These are phyloP conservation scores for Drosophila auraria DNA, from an alignment of 1,140 invertebrate genomes.

Conservation along the genomic window DNA sequence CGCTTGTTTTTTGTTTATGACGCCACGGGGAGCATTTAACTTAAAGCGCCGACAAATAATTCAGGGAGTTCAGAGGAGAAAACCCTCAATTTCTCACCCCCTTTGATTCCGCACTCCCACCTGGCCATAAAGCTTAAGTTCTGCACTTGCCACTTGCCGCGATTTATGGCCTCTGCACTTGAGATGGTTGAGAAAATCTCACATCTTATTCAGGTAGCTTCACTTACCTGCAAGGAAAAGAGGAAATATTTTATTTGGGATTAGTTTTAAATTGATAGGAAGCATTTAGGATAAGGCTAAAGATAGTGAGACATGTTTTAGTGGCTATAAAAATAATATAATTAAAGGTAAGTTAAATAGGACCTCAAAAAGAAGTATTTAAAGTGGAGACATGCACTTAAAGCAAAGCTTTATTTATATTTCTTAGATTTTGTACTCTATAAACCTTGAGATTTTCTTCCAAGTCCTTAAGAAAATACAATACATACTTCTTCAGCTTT, in stretches of 20 bases:
- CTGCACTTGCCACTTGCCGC: constrained; percentile 62
- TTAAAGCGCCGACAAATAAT: constrained; percentile 81
- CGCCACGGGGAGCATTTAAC: constrained; percentile 77
- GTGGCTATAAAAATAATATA: not conserved
- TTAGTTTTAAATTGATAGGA: constrained; percentile 37
- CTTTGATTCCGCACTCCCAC: constrained; percentile 22
- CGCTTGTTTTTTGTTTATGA: constrained; percentile 65
- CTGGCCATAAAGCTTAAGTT: constrained; percentile 55
- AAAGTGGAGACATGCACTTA: too few relatives aligned
- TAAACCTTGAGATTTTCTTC: too few relatives aligned
- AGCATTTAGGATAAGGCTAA: constrained; percentile 11
- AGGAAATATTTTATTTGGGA: constrained; percentile 28
- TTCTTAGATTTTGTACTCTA: not conserved
- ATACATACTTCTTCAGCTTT: not conserved
- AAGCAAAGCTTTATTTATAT: too few relatives aligned
- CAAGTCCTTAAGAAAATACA: not conserved
- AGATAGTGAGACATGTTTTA: not conserved
- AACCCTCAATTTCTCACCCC: not conserved
- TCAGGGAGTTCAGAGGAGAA: constrained; percentile 30
- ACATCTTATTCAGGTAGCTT: constrained; percentile 18
- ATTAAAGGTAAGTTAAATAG: not conserved
- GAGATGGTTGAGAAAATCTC: constrained; percentile 23
- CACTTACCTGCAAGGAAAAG: constrained; percentile 70
- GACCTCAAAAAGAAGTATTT: too few relatives aligned
- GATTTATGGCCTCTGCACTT: constrained; percentile 63